Base-by-base conservation (phyloP, 2,113 vertebrate genomes). In the Aspidoscelis tigris region DNA sequence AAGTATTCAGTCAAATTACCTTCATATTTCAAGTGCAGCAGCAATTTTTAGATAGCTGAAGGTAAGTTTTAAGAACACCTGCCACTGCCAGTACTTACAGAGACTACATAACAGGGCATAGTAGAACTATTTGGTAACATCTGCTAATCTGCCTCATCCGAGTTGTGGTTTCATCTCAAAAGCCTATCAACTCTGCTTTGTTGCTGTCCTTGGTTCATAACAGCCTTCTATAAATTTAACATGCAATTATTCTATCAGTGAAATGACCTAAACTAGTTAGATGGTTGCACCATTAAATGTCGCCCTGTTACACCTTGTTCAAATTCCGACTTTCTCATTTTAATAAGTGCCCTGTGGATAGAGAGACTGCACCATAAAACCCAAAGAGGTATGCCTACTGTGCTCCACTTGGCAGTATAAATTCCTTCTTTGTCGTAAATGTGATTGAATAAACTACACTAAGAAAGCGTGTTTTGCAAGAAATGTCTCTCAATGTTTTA, bases 161-260 rank as follows among this genome's bases (percentile, higher is more conserved):
- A 68, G 41, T 24, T 68, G 78, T 50, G 43, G 64, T 78, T 66
- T 66, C 43, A 68, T 68, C 22, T 71, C 33, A 55, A 53, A 55
- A 12, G 14, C 20, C 47, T 70, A 44, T 66, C 58, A 78, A 66
- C 61, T 20, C 12, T 78, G 22, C 66, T 64, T 64, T 61, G 53
- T 64, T 61, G 53, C 22, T 14, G 44, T 33, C 76, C 66, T 55
- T 43, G 53, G 53, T 64, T 22, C 18, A 44, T 71, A 84, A 22
- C 55, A 75, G 39, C 7, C 47, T 22, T 21, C 33, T 58, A 76
- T 41, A 11, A 43, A 84, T 10, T 18, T 41, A 69, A 61, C 24
- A 22, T 84, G 66, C 26, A 78, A 84, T 84, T 78, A 84, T 84
- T 47, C 83, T 78, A 78, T 78, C 76, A 78, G 24, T 24, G 21